phyloP scores from a whole-genome alignment of 2,888 invertebrate genomes.

The Drosophila kanekoi region DNA sequence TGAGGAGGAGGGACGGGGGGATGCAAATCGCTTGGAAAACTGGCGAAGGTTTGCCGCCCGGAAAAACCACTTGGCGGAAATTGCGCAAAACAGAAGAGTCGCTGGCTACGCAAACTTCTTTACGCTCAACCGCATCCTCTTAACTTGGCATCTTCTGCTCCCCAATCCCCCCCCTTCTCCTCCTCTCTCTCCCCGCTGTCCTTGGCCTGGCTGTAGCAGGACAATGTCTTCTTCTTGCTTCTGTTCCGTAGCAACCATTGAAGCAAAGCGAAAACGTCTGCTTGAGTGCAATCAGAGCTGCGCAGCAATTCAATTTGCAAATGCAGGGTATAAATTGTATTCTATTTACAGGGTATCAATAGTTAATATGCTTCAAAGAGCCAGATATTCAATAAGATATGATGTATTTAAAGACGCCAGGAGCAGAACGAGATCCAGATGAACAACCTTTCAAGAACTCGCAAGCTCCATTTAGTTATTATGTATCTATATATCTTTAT shows the following conservation, averaged over 20 bases:
- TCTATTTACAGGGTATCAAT: no score
- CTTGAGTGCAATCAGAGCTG: conserved; percentile 19
- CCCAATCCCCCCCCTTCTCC: not conserved
- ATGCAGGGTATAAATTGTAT: not conserved
- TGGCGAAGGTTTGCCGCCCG: conserved; percentile 27
- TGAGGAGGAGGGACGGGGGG: not conserved
- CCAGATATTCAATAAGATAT: no score
- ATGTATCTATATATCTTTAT: no score
- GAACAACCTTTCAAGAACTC: no score
- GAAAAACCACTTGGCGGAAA: conserved; percentile 60
- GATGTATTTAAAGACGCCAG: no score
- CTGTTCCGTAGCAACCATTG: not conserved
- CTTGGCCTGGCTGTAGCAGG: conserved; percentile 9
- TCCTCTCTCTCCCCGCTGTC: not conserved
- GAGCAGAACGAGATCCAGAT: no score
- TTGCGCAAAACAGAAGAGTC: conserved; percentile 37
- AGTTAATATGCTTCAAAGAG: no score
- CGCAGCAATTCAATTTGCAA: conserved; percentile 20
- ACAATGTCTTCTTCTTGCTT: not conserved
- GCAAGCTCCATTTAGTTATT: no score
- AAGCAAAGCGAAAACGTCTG: not conserved
- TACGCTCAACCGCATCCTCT: conserved; percentile 39
- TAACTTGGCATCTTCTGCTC: conserved; percentile 6
- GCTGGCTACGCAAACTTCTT: conserved; percentile 21
- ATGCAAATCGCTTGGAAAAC: conserved; percentile 55